A percentile compares a stretch with the other conserved stretches of the same genome.
phyloP scores from a whole-genome alignment of 1,140 invertebrate species.

The Aplysia californica region DNA sequence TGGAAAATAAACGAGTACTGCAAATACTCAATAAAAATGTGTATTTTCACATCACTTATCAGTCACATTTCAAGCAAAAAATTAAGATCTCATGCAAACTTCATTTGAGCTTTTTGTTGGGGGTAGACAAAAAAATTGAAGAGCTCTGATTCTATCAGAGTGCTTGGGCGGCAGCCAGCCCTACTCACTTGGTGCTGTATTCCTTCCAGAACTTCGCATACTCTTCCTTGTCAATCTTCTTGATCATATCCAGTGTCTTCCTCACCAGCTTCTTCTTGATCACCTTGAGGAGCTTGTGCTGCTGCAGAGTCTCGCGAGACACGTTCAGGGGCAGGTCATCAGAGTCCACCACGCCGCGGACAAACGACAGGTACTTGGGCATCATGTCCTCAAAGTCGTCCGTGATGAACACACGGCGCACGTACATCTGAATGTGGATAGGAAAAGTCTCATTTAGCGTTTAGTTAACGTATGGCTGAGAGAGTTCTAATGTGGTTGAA shows the following conservation, averaged over 20 bases:
- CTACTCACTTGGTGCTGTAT: slow-evolving; percentile 94
- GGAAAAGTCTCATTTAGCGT: not conserved
- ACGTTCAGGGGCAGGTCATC: slow-evolving; percentile 99
- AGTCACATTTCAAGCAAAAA: too few relatives aligned
- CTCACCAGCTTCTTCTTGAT: slow-evolving; percentile 99
- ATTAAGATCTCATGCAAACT: too few relatives aligned
- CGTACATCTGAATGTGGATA: slow-evolving; percentile 78
- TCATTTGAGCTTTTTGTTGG: too few relatives aligned
- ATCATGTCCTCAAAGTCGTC: slow-evolving; percentile 99
- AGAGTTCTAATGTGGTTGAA: too few relatives aligned
- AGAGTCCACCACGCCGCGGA: slow-evolving; percentile 97
- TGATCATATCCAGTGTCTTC: slow-evolving; percentile 98
- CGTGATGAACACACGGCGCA: slow-evolving; percentile 98
- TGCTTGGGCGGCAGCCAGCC: too few relatives aligned
- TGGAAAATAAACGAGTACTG: too few relatives aligned
- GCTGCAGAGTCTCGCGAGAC: slow-evolving; percentile 94
- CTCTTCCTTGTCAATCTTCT: slow-evolving; percentile 92
- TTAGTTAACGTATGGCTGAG: not conserved
- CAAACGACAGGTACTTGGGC: slow-evolving; percentile 96
- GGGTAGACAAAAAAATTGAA: not conserved
- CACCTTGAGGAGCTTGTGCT: slow-evolving; percentile 98
- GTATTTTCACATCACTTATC: too few relatives aligned
- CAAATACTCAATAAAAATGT: too few relatives aligned
- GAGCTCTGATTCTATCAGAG: too few relatives aligned
- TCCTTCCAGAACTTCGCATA: slow-evolving; percentile 99